Conservation (phyloP, 2,797 vertebrate species). For the Gymnothorax reevesii region DNA sequence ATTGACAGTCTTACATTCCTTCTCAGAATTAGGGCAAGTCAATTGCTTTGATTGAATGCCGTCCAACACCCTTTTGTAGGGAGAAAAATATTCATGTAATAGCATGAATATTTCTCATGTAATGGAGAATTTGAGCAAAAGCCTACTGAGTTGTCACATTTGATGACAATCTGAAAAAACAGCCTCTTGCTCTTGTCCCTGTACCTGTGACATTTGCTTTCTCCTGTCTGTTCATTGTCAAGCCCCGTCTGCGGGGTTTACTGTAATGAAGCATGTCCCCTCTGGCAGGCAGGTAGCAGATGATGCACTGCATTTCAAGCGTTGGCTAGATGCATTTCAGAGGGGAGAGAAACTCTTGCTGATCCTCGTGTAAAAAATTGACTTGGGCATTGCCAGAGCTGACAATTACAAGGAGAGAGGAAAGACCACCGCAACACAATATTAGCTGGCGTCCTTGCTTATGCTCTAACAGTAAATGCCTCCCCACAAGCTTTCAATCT, state of each 20-base stretch:
- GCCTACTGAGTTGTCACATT: not conserved
- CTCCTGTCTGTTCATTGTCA: not conserved
- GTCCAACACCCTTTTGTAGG: not conserved
- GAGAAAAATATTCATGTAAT: not conserved
- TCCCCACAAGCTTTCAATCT: not conserved
- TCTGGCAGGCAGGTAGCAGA: constrained; percentile 1
- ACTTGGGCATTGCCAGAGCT: constrained; percentile 38
- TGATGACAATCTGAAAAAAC: constrained; percentile 7
- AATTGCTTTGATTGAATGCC: not conserved
- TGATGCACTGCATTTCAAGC: not conserved
- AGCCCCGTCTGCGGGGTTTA: not conserved
- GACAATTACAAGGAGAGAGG: constrained; percentile 54
- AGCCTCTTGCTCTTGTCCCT: not conserved
- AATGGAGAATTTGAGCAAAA: not conserved
- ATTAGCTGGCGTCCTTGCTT: constrained; percentile 47
- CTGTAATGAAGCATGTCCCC: constrained; percentile 1
- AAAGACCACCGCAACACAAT: constrained; percentile 42
- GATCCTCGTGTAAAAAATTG: not conserved
- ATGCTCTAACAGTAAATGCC: constrained; percentile 31
- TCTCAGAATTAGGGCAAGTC: not conserved
- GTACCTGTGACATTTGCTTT: not conserved
- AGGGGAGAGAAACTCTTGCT: not conserved
- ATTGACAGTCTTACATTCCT: not conserved
- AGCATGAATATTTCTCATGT: too few relatives aligned
- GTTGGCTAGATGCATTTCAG: constrained; percentile 1